Evolutionary conservation across 2,888 invertebrate species (phyloP), one percentile per base, ranked within the genome.

Genomic region (Ectobius pallidus): DNA sequence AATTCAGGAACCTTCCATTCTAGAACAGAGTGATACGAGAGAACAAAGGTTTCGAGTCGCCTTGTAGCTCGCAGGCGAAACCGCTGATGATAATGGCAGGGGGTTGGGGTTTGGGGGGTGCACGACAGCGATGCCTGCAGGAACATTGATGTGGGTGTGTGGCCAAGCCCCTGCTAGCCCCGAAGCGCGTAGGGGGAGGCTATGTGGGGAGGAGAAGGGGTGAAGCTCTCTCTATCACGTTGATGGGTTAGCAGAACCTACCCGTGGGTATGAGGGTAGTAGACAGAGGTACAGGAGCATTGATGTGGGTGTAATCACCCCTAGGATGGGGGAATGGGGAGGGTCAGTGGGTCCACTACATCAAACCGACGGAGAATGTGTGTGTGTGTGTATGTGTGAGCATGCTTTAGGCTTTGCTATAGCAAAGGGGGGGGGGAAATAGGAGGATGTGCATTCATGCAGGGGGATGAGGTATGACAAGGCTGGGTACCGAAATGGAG

Each of bases 311-410:
- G 58, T 58, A 58, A 16, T 58, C 58, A 58, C 30, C 58, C 58
- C 58, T n/a, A 0, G 58, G 4, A n/a, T 3, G 11, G n/a, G 30
- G 30, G 58, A 1, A n/a, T 11, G 27, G 1, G 58, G 58, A 58
- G 65, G 65, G 65, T 65, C 65, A 65, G 44, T 46, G 65, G 65
- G 65, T 30, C 65, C 65, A 65, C 65, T 65, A 65, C 65, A 65
- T 65, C 65, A 65, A 65, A 65, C 65, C 30, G 65, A 25, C 65
- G 42, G 46, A 44, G 65, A 25, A 14, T n/a, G 34, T 6, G 34
- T 7, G 7, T 34, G 11, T 34, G 34, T 46, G 46, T 46, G 46
- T 46, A n/a, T 46, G 46, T n/a, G n/a, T n/a, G n/a, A n/a, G n/a
- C n/a, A n/a, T n/a, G 46, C 46, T 14, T 22, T 52, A 4, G 49